phyloP scores from a whole-genome alignment of 2,888 invertebrate genomes.

The Drosophila lutescens region DNA sequence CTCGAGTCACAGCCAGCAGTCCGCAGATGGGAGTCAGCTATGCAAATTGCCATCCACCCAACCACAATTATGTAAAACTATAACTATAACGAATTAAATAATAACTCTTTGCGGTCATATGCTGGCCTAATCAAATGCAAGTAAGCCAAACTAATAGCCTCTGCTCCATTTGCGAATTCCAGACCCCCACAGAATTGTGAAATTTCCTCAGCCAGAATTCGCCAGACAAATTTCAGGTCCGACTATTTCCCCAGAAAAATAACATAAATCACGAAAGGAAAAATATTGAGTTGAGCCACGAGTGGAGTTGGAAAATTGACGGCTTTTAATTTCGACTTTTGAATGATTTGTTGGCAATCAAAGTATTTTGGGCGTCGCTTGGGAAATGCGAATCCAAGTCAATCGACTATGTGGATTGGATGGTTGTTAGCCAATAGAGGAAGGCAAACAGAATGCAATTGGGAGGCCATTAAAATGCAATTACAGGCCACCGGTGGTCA shows the following conservation, averaged over 20 bases:
- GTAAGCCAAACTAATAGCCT: constrained; percentile 12
- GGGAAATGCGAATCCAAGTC: constrained; percentile 34
- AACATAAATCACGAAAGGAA: constrained; percentile 56
- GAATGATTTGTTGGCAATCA: constrained; percentile 62
- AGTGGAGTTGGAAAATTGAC: constrained; percentile 40
- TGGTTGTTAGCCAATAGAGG: constrained; percentile 50
- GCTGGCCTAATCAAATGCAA: constrained; percentile 24
- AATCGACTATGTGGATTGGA: constrained; percentile 7
- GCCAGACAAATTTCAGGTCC: constrained; percentile 23
- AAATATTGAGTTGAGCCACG: constrained; percentile 6
- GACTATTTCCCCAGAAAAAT: constrained; percentile 28
- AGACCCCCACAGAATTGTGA: constrained; percentile 7
- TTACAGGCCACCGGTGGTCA: constrained; percentile 46
- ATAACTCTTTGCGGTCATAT: constrained; percentile 38
- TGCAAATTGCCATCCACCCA: constrained; percentile 35
- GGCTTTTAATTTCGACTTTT: constrained; percentile 65
- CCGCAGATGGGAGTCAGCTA: constrained; percentile 29
- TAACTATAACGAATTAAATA: constrained; percentile 37
- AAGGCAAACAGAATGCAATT: constrained; percentile 38
- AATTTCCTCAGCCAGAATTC: constrained; percentile 21
- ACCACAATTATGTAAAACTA: constrained; percentile 68
- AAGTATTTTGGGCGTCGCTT: constrained; percentile 43
- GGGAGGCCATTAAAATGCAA: constrained; percentile 76
- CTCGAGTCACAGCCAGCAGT: constrained; percentile 28
- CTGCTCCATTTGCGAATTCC: constrained; percentile 9